A percentile compares a stretch with the other conserved stretches of the same genome.
phyloP scores from a whole-genome alignment of 2,888 invertebrate species.

The Sinotaia quadrata region DNA sequence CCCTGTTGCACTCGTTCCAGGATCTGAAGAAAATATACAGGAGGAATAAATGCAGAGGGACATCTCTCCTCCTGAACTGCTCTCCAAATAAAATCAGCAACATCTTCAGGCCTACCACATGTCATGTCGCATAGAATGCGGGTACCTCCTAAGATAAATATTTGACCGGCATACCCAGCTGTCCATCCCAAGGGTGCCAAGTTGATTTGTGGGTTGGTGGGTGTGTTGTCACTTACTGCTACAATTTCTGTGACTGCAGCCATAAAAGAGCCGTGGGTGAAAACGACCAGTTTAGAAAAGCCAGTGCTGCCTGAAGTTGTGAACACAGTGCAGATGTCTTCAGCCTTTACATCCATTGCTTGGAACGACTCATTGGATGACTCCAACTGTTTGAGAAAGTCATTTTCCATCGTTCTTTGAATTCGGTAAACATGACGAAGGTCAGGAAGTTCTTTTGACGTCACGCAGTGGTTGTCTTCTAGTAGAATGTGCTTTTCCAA shows the following conservation, averaged over 20 bases:
- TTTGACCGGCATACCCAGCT: constrained; percentile 11
- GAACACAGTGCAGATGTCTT: constrained; percentile 15
- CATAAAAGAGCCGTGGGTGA: not conserved
- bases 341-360: not conserved
- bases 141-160: not conserved
- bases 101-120: not conserved
- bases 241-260: not conserved
- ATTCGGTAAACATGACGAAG: not conserved
- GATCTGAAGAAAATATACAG: not conserved
- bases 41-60: not conserved
- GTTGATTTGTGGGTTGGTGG: not conserved
- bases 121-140: constrained; percentile 13
- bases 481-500: not conserved
- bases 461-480: not conserved
- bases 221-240: not conserved
- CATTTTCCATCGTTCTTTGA: not conserved
- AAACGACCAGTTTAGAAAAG: constrained; percentile 25
- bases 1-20: not conserved
- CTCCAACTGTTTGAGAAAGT: constrained; percentile 5
- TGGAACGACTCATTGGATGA: not conserved
- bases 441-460: not conserved
- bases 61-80: constrained; percentile 14
- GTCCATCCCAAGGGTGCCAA: constrained; percentile 18
- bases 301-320: constrained; percentile 18
- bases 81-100: constrained; percentile 5